A percentile compares a stretch with the other conserved stretches of the same genome.
Evolutionary conservation across 1,140 invertebrate species (phyloP).

Genomic region (Sarcophaga peregrina): DNA sequence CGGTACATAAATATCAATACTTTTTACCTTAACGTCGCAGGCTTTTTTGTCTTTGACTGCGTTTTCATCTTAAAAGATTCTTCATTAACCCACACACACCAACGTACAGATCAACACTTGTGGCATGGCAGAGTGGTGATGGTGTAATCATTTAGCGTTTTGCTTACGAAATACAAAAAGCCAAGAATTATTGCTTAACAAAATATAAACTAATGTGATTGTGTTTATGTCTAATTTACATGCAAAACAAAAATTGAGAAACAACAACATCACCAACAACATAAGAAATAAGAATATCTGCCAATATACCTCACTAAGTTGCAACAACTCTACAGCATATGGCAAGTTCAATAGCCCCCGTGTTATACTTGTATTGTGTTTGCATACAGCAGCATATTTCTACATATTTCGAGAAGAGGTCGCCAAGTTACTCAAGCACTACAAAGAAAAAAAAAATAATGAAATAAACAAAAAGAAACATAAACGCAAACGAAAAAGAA

Average conservation of each 20-base stretch:
- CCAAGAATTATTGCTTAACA: constrained; percentile 26
- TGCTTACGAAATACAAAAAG: background rate
- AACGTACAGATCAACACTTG: too few species aligned
- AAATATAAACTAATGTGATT: constrained; percentile 41
- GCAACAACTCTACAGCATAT: background rate
- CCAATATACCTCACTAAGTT: background rate
- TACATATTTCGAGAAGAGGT: background rate
- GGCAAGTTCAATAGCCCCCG: constrained; percentile 29
- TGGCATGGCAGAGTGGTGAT: too few species aligned
- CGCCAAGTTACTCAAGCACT: background rate
- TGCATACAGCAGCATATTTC: constrained; percentile 5
- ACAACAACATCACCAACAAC: background rate
- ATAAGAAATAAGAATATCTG: background rate
- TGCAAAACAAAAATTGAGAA: constrained; percentile 15
- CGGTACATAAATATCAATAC: background rate
- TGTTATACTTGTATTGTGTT: background rate
- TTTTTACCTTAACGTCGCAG: background rate
- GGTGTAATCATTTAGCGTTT: background rate
- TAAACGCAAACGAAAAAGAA: background rate
- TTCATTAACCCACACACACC: constrained; percentile 14
- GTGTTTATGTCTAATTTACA: constrained; percentile 38
- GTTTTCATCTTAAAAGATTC: background rate
- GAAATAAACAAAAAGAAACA: background rate
- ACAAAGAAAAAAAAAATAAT: too few species aligned
- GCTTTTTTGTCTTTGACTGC: background rate